phyloP scores from a whole-genome alignment of 2,113 vertebrate genomes.

The Hemibates koningsi region DNA sequence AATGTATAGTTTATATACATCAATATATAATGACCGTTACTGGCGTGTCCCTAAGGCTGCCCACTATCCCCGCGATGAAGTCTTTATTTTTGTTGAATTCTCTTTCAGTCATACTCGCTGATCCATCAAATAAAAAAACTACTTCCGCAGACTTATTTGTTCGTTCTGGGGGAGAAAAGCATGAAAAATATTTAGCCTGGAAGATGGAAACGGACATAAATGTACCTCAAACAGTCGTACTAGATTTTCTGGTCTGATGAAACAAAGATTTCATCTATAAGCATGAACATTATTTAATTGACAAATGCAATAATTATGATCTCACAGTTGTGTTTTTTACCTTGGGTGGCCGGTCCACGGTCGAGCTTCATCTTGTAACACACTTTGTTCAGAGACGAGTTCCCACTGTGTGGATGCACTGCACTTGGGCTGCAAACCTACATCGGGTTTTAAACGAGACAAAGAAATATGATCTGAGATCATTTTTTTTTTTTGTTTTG shows the following conservation, averaged over 20 bases:
- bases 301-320: background rate
- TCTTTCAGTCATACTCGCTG: background rate
- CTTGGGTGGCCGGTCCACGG: background rate
- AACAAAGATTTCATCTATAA: background rate
- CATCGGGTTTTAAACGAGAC: background rate
- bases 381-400: background rate
- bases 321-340: background rate
- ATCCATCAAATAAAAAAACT: slow-evolving; percentile 82
- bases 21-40: slow-evolving; percentile 63
- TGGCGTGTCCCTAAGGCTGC: slow-evolving; percentile 59
- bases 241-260: background rate
- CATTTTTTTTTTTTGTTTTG: background rate
- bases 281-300: background rate
- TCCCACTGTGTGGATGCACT: background rate
- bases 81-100: slow-evolving; percentile 70
- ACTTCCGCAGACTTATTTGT: slow-evolving; percentile 72
- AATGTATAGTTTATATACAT: background rate
- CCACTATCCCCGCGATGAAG: slow-evolving; percentile 75
- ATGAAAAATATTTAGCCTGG: background rate
- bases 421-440: background rate
- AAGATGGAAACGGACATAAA: background rate
- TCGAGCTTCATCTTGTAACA: background rate
- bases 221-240: background rate
- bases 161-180: slow-evolving; percentile 57
- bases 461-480: background rate